Conservation (phyloP, 1,140 invertebrate species). For the Ridgeia piscesae region DNA sequence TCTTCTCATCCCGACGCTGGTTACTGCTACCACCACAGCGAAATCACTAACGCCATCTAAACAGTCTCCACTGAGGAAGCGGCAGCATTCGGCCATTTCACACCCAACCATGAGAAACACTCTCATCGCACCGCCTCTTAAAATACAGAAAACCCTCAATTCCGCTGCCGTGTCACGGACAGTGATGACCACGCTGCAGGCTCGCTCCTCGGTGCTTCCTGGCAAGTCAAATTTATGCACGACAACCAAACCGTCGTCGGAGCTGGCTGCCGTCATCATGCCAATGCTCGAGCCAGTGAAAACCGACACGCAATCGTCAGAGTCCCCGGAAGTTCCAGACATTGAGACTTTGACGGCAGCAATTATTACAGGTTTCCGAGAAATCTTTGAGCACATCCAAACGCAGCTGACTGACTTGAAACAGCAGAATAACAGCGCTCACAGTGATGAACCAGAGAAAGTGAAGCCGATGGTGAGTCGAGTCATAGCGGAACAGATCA, state of each 20-base stretch:
- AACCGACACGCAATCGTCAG: conserved; percentile 31
- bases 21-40: not conserved
- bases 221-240: not conserved
- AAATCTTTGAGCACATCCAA: conserved; percentile 47
- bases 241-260: not conserved
- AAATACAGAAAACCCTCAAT: not conserved
- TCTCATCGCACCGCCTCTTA: not conserved
- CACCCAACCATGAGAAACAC: not conserved
- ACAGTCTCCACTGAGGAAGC: not conserved
- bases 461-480: conserved; percentile 6
- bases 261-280: conserved; percentile 40
- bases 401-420: conserved; percentile 41
- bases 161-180: not conserved
- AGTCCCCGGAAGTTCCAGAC: conserved; percentile 46
- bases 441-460: conserved; percentile 11
- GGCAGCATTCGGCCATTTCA: not conserved
- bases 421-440: conserved; percentile 18
- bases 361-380: conserved; percentile 46
- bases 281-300: conserved; percentile 34
- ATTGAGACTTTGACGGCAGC: conserved; percentile 44
- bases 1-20: not conserved
- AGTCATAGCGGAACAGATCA: conserved; percentile 21
- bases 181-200: not conserved
- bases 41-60: not conserved
- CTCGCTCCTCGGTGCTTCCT: not conserved